phyloP scores from a whole-genome alignment of 1,140 invertebrate species.

The Nasonia vitripennis region DNA sequence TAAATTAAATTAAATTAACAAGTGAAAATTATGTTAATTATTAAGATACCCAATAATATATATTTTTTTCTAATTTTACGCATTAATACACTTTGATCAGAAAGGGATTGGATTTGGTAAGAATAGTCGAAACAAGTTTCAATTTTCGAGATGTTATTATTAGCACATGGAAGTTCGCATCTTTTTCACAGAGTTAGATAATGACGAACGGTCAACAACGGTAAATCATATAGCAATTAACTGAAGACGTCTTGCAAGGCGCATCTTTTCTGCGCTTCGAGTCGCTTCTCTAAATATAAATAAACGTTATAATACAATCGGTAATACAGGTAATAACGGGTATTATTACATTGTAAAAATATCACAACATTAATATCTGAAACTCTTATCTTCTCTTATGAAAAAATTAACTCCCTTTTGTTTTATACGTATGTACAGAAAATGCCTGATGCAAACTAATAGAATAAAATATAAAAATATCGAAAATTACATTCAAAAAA shows the following conservation, averaged over 20 bases:
- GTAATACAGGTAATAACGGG: slow-evolving; percentile 66
- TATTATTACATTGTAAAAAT: slow-evolving; percentile 72
- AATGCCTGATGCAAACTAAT: slow-evolving; percentile 28
- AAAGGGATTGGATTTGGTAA: neutral
- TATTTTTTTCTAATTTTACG: no score
- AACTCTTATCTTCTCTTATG: slow-evolving; percentile 58
- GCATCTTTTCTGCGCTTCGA: neutral
- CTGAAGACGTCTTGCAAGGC: slow-evolving; percentile 36
- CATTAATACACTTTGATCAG: no score
- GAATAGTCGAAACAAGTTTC: slow-evolving; percentile 18
- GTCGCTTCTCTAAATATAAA: slow-evolving; percentile 54
- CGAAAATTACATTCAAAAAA: slow-evolving; percentile 16
- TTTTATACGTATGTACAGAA: slow-evolving; percentile 42
- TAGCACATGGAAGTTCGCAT: slow-evolving; percentile 73
- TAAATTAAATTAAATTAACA: no score
- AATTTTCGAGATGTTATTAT: slow-evolving; percentile 71
- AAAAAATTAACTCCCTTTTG: slow-evolving; percentile 32
- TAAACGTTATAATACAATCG: slow-evolving; percentile 58
- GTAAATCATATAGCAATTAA: slow-evolving; percentile 60
- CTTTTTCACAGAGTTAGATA: slow-evolving; percentile 65
- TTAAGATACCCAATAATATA: no score
- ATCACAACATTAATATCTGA: slow-evolving; percentile 71
- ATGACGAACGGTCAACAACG: slow-evolving; percentile 63
- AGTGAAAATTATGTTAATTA: no score
- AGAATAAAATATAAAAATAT: slow-evolving; percentile 40